Percentiles rank a stretch among this genome's conserved stretches.
Conservation (phyloP, 2,797 vertebrate genomes). For the Leptatherina wallacei region DNA sequence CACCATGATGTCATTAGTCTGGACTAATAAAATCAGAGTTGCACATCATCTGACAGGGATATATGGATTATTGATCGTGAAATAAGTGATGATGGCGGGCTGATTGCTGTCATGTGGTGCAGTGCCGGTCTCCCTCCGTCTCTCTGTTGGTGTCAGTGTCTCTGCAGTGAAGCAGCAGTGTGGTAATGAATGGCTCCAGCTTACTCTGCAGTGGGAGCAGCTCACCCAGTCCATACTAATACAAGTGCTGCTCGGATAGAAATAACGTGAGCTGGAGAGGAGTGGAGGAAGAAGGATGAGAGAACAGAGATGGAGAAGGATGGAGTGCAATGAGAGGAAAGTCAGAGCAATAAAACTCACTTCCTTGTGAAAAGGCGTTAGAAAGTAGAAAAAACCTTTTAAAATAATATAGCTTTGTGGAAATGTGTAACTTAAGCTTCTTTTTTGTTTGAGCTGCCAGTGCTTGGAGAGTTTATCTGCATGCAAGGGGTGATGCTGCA, state of each 20-base stretch:
- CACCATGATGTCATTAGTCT: slow-evolving; percentile 17
- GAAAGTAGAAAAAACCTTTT: neutral
- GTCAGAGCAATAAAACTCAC: neutral
- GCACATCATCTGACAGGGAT: slow-evolving; percentile 21
- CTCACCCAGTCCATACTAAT: slow-evolving; percentile 45
- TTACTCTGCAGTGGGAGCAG: slow-evolving; percentile 50
- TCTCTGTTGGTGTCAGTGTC: slow-evolving; percentile 27
- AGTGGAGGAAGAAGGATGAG: neutral
- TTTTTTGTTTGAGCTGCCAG: too few species aligned
- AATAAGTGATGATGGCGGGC: slow-evolving; percentile 32
- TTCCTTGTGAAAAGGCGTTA: neutral
- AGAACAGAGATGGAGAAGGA: neutral
- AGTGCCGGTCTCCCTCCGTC: slow-evolving; percentile 18
- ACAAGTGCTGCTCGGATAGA: neutral
- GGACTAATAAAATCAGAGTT: slow-evolving; percentile 8
- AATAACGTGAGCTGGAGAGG: neutral
- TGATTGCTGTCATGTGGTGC: slow-evolving; percentile 41
- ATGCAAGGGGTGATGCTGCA: too few species aligned
- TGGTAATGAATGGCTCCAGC: slow-evolving; percentile 57
- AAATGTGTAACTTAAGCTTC: too few species aligned
- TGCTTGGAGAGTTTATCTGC: too few species aligned
- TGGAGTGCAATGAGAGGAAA: neutral
- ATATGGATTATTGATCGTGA: slow-evolving; percentile 39
- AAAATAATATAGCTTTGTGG: too few species aligned
- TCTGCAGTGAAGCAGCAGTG: slow-evolving; percentile 57